Evolutionary conservation across 1,140 invertebrate genomes (phyloP).

Genomic region (Arion vulgaris): DNA sequence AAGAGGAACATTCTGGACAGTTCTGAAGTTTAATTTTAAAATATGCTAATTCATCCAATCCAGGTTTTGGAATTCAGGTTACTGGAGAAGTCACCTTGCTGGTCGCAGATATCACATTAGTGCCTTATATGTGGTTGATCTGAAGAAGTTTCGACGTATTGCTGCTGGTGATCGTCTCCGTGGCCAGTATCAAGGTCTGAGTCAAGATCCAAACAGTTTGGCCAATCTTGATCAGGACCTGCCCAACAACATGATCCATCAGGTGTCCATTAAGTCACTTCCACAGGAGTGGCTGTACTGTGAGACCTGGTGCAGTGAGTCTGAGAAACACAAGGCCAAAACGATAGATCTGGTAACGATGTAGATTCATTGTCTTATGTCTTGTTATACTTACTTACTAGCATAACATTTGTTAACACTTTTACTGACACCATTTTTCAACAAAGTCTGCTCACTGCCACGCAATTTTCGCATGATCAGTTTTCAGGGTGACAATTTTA

Average conservation of each 20-base stretch:
- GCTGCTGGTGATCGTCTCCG: conserved; percentile 97
- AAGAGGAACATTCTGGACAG: too few species aligned
- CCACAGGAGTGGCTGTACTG: conserved; percentile 99
- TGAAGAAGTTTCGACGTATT: conserved; percentile 95
- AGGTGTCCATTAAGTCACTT: conserved; percentile 97
- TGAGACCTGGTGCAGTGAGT: conserved; percentile 98
- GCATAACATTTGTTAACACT: too few species aligned
- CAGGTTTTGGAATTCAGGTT: conserved; percentile 97
- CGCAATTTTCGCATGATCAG: too few species aligned
- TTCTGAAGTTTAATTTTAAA: too few species aligned
- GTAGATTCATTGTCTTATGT: too few species aligned
- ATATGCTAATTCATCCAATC: conserved; percentile 40
- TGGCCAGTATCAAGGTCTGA: conserved; percentile 78
- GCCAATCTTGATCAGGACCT: conserved; percentile 94
- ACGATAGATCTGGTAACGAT: conserved; percentile 93
- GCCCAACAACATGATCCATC: conserved; percentile 99
- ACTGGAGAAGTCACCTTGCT: conserved; percentile 98
- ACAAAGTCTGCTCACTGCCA: too few species aligned
- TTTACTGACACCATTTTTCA: too few species aligned
- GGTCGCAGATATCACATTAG: conserved; percentile 95
- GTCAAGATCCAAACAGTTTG: conserved; percentile 96
- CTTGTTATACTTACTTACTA: too few species aligned
- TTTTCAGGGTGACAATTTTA: too few species aligned
- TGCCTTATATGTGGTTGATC: conserved; percentile 96
- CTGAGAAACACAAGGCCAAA: conserved; percentile 91